A percentile compares a stretch with the other conserved stretches of the same genome.
Conservation (phyloP, 1,140 invertebrate species). For the Bactericera cockerelli region DNA sequence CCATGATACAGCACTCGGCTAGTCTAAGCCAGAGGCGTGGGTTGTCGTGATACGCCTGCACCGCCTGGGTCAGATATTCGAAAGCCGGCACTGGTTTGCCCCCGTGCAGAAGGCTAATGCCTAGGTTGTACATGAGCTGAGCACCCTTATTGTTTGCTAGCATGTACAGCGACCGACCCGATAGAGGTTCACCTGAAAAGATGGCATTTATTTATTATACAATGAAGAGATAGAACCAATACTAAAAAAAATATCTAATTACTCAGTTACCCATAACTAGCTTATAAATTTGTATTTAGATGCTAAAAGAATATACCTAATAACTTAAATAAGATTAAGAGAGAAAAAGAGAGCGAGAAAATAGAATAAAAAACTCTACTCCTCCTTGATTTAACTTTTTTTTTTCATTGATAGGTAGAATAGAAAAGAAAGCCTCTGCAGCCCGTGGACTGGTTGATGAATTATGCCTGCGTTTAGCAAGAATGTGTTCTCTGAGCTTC, state of each 20-base stretch:
- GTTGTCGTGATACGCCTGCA: slow-evolving; percentile 72
- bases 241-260: background rate
- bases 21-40: slow-evolving; percentile 80
- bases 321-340: no score
- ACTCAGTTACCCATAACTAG: no score
- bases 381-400: no score
- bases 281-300: no score
- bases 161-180: slow-evolving; percentile 38
- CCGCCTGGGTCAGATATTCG: slow-evolving; percentile 76
- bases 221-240: background rate
- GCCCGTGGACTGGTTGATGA: no score
- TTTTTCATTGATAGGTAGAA: no score
- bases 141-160: slow-evolving; percentile 48
- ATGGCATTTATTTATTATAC: background rate
- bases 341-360: no score
- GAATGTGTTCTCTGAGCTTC: no score
- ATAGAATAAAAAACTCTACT: no score
- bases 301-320: background rate
- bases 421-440: no score
- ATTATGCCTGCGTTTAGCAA: no score
- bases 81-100: slow-evolving; percentile 69
- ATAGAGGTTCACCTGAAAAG: slow-evolving; percentile 30
- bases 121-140: slow-evolving; percentile 82
- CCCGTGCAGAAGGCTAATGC: slow-evolving; percentile 66
- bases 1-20: slow-evolving; percentile 77